Evolutionary conservation across 2,797 vertebrate species (phyloP).

Genomic region (Lateolabrax maculatus): DNA sequence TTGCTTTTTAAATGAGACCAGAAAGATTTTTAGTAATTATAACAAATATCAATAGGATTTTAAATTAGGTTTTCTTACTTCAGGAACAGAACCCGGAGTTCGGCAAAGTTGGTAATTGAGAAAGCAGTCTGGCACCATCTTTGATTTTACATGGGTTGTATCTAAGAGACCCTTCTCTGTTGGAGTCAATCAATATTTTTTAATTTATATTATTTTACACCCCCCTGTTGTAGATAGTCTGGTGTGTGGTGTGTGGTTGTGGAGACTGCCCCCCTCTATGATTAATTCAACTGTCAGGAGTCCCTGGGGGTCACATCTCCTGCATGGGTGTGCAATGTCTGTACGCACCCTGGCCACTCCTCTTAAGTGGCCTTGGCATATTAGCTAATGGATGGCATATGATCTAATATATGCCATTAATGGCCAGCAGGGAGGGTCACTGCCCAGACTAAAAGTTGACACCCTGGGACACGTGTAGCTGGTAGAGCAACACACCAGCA

Average conservation of each 20-base stretch:
- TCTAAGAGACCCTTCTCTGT: not conserved
- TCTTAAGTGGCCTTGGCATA: constrained; percentile 70
- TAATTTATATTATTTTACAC: not conserved
- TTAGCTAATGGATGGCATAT: constrained; percentile 82
- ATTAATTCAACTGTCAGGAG: constrained; percentile 78
- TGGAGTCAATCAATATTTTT: not conserved
- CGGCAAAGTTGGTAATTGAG: not conserved
- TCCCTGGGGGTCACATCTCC: constrained; percentile 77
- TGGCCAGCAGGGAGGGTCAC: constrained; percentile 44
- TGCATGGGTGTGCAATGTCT: constrained; percentile 85
- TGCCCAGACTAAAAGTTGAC: constrained; percentile 28
- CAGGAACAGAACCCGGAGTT: not conserved
- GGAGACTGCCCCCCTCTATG: constrained; percentile 50
- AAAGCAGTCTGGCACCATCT: not conserved
- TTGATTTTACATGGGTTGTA: not conserved
- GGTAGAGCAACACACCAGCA: constrained; percentile 1
- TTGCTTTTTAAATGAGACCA: no score
- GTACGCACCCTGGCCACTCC: constrained; percentile 72
- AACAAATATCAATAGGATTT: not conserved
- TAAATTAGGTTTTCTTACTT: not conserved
- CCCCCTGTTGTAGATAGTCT: constrained; percentile 4
- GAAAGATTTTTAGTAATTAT: no score
- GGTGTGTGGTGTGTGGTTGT: constrained; percentile 16
- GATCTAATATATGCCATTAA: constrained; percentile 83
- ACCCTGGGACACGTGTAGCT: constrained; percentile 17